Base-by-base conservation (phyloP, 2,113 vertebrate genomes). In the Lepus timidus region DNA sequence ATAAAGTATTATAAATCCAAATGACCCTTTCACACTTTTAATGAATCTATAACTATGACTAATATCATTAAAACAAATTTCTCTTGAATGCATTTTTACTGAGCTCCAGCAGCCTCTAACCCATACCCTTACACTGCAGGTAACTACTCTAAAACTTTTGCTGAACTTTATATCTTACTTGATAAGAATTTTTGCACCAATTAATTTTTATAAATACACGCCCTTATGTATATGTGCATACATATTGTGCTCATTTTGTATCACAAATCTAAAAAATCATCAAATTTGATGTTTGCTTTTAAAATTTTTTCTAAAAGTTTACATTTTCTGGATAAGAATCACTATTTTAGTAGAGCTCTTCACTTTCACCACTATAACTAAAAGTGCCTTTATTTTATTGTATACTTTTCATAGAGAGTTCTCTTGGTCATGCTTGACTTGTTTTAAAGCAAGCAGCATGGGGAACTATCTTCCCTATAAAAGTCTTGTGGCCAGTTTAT, bases 61-160 rank as follows among this genome's bases (percentile, higher is more conserved):
- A 36, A 93, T n/a, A 7, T 6, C 10, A 86, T 76, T 76, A 55
- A 92, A 78, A 85, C 64, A 68, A 62, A 80, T 67, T 71, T 91
- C 51, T 76, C 29, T 81, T 91, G 39, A 90, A 64, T 88, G 61
- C 1, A 65, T 85, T 95, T 92, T 39, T 49, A 65, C 49, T 94
- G 31, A 65, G 44, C 74, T 82, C 36, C 1, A 68, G 25, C 4
- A 68, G 9, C 44, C 29, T 90, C 22, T 22, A 44, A 25, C 44
- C 4, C 14, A 52, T 87, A 23, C 62, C 22, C 4, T 88, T 78
- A 75, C 44, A 87, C 20, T 79, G 31, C 19, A 70, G 20, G 3
- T 52, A 65, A 25, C 65, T 22, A 62, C 27, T 79, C 79, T 65
- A 31, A 52, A 85, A 85, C 1, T 70, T 91, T 64, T 10, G 51